Evolutionary conservation across 2,113 vertebrate species (phyloP).

Genomic region (Alligator sinensis): DNA sequence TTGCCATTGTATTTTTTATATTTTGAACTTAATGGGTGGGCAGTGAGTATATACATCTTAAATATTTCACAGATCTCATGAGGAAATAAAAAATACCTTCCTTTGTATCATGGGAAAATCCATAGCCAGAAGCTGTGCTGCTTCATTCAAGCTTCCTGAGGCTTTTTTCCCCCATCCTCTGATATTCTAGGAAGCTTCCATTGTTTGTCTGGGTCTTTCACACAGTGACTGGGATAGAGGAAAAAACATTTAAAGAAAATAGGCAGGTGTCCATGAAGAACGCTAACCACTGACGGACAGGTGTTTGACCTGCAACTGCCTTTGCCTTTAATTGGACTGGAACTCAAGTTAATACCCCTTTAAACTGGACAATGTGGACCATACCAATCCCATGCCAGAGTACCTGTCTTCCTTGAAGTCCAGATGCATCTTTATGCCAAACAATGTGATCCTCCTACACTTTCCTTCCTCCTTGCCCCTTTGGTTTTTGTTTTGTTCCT

Average conservation of each 20-base stretch:
- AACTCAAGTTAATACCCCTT: neutral
- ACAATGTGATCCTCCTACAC: neutral
- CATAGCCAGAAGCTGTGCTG: constrained; percentile 60
- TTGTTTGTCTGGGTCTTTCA: neutral
- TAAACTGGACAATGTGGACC: neutral
- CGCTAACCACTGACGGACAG: neutral
- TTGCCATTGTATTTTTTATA: constrained; percentile 66
- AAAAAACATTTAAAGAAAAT: constrained; percentile 54
- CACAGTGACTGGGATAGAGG: constrained; percentile 33
- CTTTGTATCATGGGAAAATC: constrained; percentile 69
- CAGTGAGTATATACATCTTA: constrained; percentile 66
- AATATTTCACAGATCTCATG: constrained; percentile 65
- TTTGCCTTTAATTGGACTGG: neutral
- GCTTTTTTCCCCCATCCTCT: constrained; percentile 28
- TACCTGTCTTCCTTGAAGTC: neutral
- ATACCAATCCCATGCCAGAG: neutral
- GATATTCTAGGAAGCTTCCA: constrained; percentile 47
- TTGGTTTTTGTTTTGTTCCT: neutral
- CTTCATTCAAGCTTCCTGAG: constrained; percentile 67
- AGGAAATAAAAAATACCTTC: constrained; percentile 38
- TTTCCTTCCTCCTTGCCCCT: neutral
- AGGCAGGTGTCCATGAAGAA: constrained; percentile 61
- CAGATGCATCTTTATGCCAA: neutral
- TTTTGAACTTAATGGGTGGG: constrained; percentile 63
- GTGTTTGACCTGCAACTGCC: constrained; percentile 14